Percentiles rank a stretch among this genome's conserved stretches.
phyloP scores from a whole-genome alignment of 2,797 vertebrate species.

The Pterois miles region DNA sequence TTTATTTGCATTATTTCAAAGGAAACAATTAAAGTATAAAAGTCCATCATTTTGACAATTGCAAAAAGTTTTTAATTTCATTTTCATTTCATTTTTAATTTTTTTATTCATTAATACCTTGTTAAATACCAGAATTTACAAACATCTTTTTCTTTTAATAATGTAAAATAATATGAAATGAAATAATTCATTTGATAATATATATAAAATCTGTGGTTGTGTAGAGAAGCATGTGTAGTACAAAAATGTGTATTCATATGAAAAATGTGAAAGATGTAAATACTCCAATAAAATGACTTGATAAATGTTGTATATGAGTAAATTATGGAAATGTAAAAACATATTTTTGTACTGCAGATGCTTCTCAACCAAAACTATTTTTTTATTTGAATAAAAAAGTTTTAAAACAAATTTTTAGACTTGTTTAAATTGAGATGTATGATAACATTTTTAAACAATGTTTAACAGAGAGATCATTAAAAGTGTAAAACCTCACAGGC shows the following conservation, averaged over 20 bases:
- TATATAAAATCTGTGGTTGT: too few relatives aligned
- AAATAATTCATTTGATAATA: too few relatives aligned
- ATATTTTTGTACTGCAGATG: not conserved
- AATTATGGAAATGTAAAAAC: not conserved
- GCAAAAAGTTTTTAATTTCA: too few relatives aligned
- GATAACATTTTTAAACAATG: not conserved
- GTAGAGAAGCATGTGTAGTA: too few relatives aligned
- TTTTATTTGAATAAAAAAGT: too few relatives aligned
- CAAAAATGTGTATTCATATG: too few relatives aligned
- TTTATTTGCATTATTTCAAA: not conserved
- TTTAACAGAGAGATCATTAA: not conserved
- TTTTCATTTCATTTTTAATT: too few relatives aligned
- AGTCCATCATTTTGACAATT: not conserved
- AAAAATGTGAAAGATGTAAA: too few relatives aligned
- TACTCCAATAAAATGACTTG: too few relatives aligned
- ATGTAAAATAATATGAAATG: too few relatives aligned
- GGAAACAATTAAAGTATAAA: not conserved
- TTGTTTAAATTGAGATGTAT: not conserved
- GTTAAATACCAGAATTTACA: not conserved
- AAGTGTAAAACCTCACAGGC: not conserved
- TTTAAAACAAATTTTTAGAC: not conserved
- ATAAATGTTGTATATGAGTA: not conserved
- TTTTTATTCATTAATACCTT: not conserved
- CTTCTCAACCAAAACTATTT: not conserved
- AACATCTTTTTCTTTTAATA: too few relatives aligned